Conservation (phyloP, 2,113 vertebrate genomes). For the Girardinichthys multiradiatus region DNA sequence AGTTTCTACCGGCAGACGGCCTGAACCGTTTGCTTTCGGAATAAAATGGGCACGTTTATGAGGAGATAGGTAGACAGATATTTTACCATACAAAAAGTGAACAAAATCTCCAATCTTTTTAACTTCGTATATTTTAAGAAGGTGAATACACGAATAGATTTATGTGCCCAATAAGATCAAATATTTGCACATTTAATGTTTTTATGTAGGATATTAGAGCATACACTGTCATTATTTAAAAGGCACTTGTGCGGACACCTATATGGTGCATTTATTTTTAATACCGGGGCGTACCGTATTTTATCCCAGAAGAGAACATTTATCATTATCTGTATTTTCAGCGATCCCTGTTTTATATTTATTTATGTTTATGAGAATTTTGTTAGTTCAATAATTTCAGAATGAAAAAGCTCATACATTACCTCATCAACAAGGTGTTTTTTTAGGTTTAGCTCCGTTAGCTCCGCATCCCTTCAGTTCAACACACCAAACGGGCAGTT, state of each 20-base stretch:
- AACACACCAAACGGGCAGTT: not conserved
- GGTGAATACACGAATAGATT: not conserved
- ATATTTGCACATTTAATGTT: not conserved
- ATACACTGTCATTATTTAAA: not conserved
- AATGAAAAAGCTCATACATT: not conserved
- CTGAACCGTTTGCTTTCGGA: not conserved
- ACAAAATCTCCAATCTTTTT: not conserved
- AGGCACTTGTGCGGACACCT: constrained; percentile 36
- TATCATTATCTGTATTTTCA: not conserved
- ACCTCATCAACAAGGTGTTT: not conserved
- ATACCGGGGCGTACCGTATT: not conserved
- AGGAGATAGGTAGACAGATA: not conserved
- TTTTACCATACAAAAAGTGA: constrained; percentile 33
- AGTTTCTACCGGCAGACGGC: not conserved
- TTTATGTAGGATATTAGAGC: not conserved
- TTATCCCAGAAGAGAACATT: rapidly evolving
- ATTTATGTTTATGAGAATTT: not conserved
- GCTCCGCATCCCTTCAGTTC: not conserved
- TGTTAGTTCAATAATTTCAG: not conserved
- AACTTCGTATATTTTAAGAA: not conserved
- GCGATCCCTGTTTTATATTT: not conserved
- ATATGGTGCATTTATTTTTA: constrained; percentile 14
- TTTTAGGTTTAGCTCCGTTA: not conserved
- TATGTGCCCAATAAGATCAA: too few species aligned
- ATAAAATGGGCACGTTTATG: not conserved